A percentile compares a stretch with the other conserved stretches of the same genome.
These are phyloP conservation scores for Melinopterus prodromus DNA, from an alignment of 2,888 invertebrate species.

Conservation along the genomic window DNA sequence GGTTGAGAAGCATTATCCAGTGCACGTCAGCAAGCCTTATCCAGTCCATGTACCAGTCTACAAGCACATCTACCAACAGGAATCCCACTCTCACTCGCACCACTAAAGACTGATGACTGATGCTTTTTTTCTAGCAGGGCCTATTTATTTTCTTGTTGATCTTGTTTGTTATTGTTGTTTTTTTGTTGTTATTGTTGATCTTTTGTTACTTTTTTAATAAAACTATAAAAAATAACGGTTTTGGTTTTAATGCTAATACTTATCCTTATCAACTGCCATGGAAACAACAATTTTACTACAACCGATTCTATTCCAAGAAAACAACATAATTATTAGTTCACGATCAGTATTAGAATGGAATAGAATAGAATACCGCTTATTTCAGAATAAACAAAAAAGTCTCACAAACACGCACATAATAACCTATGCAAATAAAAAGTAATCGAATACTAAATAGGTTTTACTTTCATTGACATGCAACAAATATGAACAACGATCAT, in stretches of 20 bases:
- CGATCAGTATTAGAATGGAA: no score
- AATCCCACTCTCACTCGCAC: conserved; percentile 30
- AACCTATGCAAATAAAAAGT: no score
- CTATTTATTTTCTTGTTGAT: conserved; percentile 23
- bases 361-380: no score
- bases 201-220: conserved; percentile 22
- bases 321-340: no score
- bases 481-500: no score
- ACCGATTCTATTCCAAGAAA: no score
- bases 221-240: neutral
- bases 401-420: no score
- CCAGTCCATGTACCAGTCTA: conserved; percentile 78
- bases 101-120: conserved; percentile 29
- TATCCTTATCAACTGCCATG: neutral
- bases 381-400: no score
- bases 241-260: neutral
- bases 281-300: no score
- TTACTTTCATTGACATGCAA: no score
- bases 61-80: conserved; percentile 69
- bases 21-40: conserved; percentile 71
- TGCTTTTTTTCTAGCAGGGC: conserved; percentile 24
- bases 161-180: conserved; percentile 31
- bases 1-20: conserved; percentile 77
- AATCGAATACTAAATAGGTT: no score
- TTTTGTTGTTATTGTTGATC: conserved; percentile 30